phyloP scores from a whole-genome alignment of 2,888 invertebrate species.

The Syrista parreyssii region DNA sequence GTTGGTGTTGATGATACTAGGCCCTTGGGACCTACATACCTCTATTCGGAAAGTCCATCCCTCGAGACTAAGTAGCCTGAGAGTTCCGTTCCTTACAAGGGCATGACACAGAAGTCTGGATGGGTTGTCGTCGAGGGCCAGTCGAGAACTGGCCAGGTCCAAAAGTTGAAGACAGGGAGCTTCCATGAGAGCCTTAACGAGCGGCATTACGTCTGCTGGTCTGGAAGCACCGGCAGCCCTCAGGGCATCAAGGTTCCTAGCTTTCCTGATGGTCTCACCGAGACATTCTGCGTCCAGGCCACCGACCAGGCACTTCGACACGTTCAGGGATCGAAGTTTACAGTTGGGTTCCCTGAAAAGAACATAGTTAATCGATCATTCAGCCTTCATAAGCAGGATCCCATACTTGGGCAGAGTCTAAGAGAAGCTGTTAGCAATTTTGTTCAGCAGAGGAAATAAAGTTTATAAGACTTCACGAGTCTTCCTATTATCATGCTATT shows the following conservation, averaged over 20 bases:
- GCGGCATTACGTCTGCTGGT: slow-evolving; percentile 69
- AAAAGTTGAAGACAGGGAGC: slow-evolving; percentile 69
- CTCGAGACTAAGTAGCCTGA: slow-evolving; percentile 68
- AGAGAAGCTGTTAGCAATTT: background rate
- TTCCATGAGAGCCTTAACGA: slow-evolving; percentile 69
- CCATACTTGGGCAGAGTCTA: background rate
- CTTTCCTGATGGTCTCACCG: slow-evolving; percentile 69
- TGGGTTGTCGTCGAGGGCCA: slow-evolving; percentile 69
- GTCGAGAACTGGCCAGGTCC: slow-evolving; percentile 69
- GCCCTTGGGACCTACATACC: slow-evolving; percentile 52
- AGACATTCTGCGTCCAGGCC: slow-evolving; percentile 70
- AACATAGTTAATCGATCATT: background rate
- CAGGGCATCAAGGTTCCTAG: slow-evolving; percentile 68
- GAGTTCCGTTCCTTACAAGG: slow-evolving; percentile 66
- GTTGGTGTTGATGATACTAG: background rate
- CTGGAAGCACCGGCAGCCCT: slow-evolving; percentile 70
- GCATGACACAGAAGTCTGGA: slow-evolving; percentile 67
- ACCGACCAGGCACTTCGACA: slow-evolving; percentile 70
- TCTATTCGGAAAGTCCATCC: slow-evolving; percentile 72
- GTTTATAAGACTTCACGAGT: slow-evolving; percentile 12
- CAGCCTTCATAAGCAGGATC: background rate
- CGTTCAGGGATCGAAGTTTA: slow-evolving; percentile 69
- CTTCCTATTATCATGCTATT: slow-evolving; percentile 4
- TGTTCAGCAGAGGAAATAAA: background rate
- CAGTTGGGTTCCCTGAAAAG: slow-evolving; percentile 67